Conservation (phyloP, 2,888 invertebrate genomes). For the Stratiomys singularior region DNA sequence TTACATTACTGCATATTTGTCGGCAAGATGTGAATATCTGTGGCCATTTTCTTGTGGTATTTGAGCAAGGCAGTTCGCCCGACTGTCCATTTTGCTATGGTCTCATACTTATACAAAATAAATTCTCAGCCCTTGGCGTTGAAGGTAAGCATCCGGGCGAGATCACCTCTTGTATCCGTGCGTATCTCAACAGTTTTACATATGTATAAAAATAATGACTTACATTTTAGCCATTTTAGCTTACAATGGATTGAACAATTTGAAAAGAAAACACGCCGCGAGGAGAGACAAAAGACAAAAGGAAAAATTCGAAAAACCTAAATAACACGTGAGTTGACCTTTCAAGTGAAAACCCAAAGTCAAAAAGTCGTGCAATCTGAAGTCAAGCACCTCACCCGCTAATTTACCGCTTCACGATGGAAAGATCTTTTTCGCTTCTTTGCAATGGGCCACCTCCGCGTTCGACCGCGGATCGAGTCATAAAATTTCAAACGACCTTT, state of each 20-base stretch:
- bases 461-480: neutral
- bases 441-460: neutral
- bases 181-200: neutral
- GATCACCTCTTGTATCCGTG: neutral
- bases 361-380: constrained; percentile 23
- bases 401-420: neutral
- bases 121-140: constrained; percentile 29
- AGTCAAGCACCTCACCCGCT: constrained; percentile 24
- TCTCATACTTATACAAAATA: neutral
- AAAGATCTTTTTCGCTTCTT: neutral
- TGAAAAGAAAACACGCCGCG: constrained; percentile 1
- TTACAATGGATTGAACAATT: neutral
- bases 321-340: constrained; percentile 32
- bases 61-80: neutral
- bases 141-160: constrained; percentile 17
- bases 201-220: too few relatives aligned
- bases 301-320: constrained; percentile 8
- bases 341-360: constrained; percentile 9
- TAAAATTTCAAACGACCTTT: constrained; percentile 28
- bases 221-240: too few relatives aligned
- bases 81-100: neutral
- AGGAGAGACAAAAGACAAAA: neutral
- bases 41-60: neutral
- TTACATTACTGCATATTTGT: neutral
- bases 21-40: neutral